Percentiles rank a stretch among this genome's conserved stretches.
Conservation (phyloP, 2,888 invertebrate species). For the Cerceris ruficornis region DNA sequence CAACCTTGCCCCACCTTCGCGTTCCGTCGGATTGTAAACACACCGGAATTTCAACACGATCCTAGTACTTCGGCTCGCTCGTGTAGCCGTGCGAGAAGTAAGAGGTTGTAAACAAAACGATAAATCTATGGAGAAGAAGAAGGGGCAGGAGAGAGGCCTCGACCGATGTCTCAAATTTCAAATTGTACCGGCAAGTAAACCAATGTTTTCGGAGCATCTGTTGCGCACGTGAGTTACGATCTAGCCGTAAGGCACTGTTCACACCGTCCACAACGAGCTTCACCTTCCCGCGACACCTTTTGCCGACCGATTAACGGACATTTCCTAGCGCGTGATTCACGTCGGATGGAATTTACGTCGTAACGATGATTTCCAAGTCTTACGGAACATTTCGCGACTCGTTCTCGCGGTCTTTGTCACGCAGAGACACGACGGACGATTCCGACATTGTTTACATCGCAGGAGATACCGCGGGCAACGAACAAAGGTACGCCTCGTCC, state of each 20-base stretch:
- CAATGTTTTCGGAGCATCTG: conserved; percentile 69
- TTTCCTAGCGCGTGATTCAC: not conserved
- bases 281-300: not conserved
- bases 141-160: not conserved
- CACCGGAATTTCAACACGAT: too few relatives aligned
- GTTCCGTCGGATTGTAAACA: too few relatives aligned
- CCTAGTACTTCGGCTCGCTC: too few relatives aligned
- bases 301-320: too few relatives aligned
- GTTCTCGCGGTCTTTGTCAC: not conserved
- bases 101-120: not conserved
- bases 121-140: conserved; percentile 1
- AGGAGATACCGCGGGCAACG: not conserved
- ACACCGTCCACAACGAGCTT: conserved; percentile 39
- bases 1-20: too few relatives aligned
- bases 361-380: too few relatives aligned
- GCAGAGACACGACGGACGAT: not conserved
- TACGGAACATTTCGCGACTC: not conserved
- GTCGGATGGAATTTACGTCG: not conserved
- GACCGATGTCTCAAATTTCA: conserved; percentile 49
- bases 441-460: conserved; percentile 40
- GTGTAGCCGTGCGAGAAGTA: not conserved
- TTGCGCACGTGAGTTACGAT: conserved; percentile 72
- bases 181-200: conserved; percentile 35
- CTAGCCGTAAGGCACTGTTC: conserved; percentile 54
- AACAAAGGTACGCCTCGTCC: conserved; percentile 3